Base-by-base conservation (phyloP, 2,113 vertebrate species). In the Phasianus colchicus region DNA sequence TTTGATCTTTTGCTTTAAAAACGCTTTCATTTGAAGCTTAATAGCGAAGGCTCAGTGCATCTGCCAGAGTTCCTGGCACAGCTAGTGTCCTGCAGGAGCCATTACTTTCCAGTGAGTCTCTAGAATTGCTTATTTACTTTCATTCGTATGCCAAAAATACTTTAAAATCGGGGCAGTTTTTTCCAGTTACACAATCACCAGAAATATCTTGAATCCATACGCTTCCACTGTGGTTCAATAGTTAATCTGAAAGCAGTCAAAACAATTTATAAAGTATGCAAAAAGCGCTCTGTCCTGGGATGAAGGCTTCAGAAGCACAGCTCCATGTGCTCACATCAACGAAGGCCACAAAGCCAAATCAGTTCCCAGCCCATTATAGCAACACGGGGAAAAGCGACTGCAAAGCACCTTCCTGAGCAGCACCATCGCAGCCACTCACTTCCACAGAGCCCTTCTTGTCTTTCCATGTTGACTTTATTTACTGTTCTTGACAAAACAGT, bases 171-270 rank as follows among this genome's bases (percentile, higher is more conserved):
- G 88, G 81, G 63, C 94, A 96, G 94, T 86, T 96, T 96, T 96
- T 97, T 96, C 94, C 94, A 92, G 93, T 96, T 96, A 88, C 90
- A 96, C 92, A 97, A 96, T 95, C 94, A 93, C 92, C 93, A 90
- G 15, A 93, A 96, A 95, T 94, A 91, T 93, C 93, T 84, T 61
- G 69, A 89, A 90, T 64, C 93, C 89, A 50, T 82, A 61, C 65
- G 15, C 82, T 94, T 93, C 89, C 85, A 94, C 78, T 38, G 73
- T 34, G 87, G 91, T 43, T 95, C 91, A 79, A 91, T 43, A 65
- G 69, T 7, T 89, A 45, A 73, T 4, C 84, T 81, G 95, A 86
- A 95, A 94, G 84, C 4, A 86, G 87, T 27, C 93, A 66, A 36
- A 88, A 29, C 52, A 24, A n/a, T 48, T 84, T 36, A 36, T 34